Evolutionary conservation across 2,888 invertebrate genomes (phyloP), one percentile per base, ranked within the genome.

Genomic region (Phaonia tiefii): DNA sequence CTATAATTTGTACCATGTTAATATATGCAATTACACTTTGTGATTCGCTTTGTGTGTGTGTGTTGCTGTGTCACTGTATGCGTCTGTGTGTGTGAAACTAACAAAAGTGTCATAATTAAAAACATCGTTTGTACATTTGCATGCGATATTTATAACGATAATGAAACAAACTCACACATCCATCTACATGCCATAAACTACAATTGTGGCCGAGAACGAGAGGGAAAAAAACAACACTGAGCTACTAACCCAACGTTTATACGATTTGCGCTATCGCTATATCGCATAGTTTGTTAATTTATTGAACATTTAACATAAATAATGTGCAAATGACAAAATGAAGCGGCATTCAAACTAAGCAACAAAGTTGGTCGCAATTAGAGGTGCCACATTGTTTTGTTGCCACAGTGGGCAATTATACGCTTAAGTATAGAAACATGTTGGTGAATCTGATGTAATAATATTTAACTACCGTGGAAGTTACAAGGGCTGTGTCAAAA

Each of bases 271-370:
- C 31, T 49, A 49, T 49, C 20, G 49, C 67, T 69, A 63, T 46
- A 31, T 3, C 31, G 31, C 8, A 75, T 67, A 71, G 72, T 79
- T 78, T 80, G 75, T 73, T 65, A 75, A 80, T 76, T 72, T 75
- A 80, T 80, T 63, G 75, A 63, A 73, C 46, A 65, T 80, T 76
- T 69, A 76, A 73, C 72, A 80, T 73, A 73, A 76, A 80, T 80
- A 72, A 75, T 80, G 20, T 51, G 51, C 15, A 51, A 51, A 54
- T 54, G 54, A 25, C 54, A 54, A 54, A 54, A 25, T 54, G 25
- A 54, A 54, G 11, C 25, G 22, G 11, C 54, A 13, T 2, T 44
- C 22, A 25, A 54, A 54, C 54, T 13, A 54, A 54, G 31, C 31
- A 31, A 31, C 31, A 31, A 3, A 31, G 8, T 31, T 8, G 31